These are phyloP conservation scores for Smittia aterrima DNA, from an alignment of 2,888 invertebrate genomes.

Conservation along the genomic window DNA sequence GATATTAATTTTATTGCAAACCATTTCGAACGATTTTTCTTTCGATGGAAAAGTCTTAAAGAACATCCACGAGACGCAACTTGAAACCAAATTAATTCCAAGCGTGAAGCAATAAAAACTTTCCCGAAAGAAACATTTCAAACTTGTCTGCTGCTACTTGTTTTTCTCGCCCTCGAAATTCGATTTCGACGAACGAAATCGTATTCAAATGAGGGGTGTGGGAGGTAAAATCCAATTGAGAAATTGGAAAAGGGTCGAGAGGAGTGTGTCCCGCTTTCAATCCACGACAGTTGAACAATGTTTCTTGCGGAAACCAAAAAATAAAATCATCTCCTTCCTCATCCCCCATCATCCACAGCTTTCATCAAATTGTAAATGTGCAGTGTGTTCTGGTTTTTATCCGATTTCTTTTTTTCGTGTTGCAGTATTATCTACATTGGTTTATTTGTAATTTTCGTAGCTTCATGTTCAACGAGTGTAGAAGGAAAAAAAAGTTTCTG, in stretches of 20 bases:
- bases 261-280: neutral
- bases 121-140: conserved; percentile 10
- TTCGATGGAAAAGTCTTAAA: neutral
- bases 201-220: conserved; percentile 10
- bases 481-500: neutral
- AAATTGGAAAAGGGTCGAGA: neutral
- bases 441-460: conserved; percentile 3
- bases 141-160: conserved; percentile 7
- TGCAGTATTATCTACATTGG: neutral
- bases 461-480: neutral
- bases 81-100: neutral
- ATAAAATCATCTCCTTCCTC: neutral
- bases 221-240: conserved; percentile 4
- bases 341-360: neutral
- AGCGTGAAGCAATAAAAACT: conserved; percentile 18
- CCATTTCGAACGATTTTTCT: neutral
- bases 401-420: neutral
- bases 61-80: neutral
- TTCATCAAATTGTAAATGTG: conserved; percentile 8
- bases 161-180: conserved; percentile 1
- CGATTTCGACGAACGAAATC: conserved; percentile 7
- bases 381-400: neutral
- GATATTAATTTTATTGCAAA: conserved; percentile 27
- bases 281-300: neutral
- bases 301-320: neutral